Evolutionary conservation across 2,113 vertebrate genomes (phyloP), one percentile per base, ranked within the genome.

Genomic region (Elephantulus edwardii): DNA sequence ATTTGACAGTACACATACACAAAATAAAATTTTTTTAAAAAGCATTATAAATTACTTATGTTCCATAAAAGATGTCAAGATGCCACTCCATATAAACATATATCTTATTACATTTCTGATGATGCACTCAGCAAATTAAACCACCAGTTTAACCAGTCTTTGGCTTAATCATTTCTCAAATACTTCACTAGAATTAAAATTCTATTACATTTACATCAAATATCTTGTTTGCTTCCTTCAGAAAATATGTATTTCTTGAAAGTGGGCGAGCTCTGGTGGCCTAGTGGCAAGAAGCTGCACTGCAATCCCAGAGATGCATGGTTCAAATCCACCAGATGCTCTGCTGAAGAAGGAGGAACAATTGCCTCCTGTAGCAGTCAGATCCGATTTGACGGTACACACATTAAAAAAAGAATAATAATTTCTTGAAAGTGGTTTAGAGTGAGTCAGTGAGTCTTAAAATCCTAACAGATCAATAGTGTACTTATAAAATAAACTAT

Each of bases 61-160:
- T 82, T 19, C 26, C 46, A 91, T 60, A 86, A 88, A 86, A 83
- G 40, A 81, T 72, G 50, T 90, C 33, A 84, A 66, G 42, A 46
- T 24, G 76, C 12, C 80, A 56, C 42, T 56, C 16, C 48, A n/a
- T 81, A 7, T 80, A 33, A 83, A 58, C 42, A 4, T 86, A 14
- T 77, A 48, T 86, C 75, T 91, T 58, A 50, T 38, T 30, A 56
- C 16, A 66, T 81, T 92, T 78, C 58, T 74, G 68, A 91, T 86
- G 38, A 1, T 54, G 42, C 28, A 75, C 38, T 77, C 33, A 82
- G 42, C 26, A 56, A 83, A 80, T 40, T n/a, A 89, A 88, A 83
- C 7, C n/a, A 66, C 50, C 1, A 58, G 8, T 68, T n/a, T n/a
- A n/a, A 10, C 30, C 82, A 72, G 22, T 19, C 58, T 85, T 81